Conservation (phyloP, 2,888 invertebrate genomes). For the Agrotis puta region DNA sequence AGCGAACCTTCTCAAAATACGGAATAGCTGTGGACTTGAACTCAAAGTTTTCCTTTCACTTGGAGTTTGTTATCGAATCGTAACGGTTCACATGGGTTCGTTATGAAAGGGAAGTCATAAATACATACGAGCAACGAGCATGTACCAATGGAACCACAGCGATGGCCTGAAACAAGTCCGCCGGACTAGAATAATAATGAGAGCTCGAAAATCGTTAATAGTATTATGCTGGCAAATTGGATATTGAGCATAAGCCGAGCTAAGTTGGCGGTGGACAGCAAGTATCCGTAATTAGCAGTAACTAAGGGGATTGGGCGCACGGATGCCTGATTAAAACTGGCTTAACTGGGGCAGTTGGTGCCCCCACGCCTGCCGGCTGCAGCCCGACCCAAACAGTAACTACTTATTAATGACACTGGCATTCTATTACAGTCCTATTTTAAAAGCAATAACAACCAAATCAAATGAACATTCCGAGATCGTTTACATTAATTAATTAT, state of each 20-base stretch:
- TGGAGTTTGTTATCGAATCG: conserved; percentile 62
- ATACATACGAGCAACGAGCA: conserved; percentile 28
- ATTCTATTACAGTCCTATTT: conserved; percentile 53
- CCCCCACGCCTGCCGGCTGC: conserved; percentile 49
- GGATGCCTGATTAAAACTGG: conserved; percentile 81
- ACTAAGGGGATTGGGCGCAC: conserved; percentile 81
- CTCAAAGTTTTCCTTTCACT: conserved; percentile 61
- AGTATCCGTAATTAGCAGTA: conserved; percentile 88
- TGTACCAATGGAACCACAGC: conserved; percentile 49
- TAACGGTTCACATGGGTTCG: conserved; percentile 47
- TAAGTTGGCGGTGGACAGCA: conserved; percentile 86
- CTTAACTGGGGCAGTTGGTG: conserved; percentile 75
- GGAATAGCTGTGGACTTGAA: conserved; percentile 38
- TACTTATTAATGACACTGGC: conserved; percentile 64
- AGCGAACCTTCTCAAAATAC: conserved; percentile 46
- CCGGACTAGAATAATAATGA: conserved; percentile 76
- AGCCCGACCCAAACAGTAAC: conserved; percentile 72
- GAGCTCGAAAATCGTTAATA: conserved; percentile 83
- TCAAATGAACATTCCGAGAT: conserved; percentile 47
- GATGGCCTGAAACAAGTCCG: conserved; percentile 50
- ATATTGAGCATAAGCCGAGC: conserved; percentile 84
- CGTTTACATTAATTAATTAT: conserved; percentile 59
- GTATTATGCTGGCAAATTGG: conserved; percentile 87
- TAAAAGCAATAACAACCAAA: conserved; percentile 60
- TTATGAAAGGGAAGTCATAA: conserved; percentile 61